Evolutionary conservation across 2,113 vertebrate genomes (phyloP), one percentile per base, ranked within the genome.

Genomic region (Sylvia atricapilla): DNA sequence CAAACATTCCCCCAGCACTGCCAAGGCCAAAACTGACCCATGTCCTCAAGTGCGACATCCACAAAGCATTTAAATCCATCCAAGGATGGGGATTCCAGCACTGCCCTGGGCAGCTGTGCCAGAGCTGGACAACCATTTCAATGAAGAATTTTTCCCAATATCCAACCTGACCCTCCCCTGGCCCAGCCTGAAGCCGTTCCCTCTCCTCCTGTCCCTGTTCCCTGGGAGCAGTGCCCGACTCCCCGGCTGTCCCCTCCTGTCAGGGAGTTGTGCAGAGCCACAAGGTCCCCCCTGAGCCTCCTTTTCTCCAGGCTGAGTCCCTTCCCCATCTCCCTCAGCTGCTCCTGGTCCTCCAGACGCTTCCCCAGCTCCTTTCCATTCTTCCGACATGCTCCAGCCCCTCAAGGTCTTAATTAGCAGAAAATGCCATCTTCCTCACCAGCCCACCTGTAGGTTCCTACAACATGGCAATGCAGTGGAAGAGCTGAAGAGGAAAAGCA

Each of bases 141-240:
- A 2, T 13, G 30, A 31, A 6, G n/a, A 16, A 21, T 25, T 52
- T 11, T 46, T 4, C 19, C 14, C 11, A 4, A 16, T 28, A 46
- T 18, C 21, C 43, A 27, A 1, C 0, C 1, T n/a, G 1, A 30
- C 0, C 5, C 24, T 63, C 1, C 15, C 10, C 24, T 30, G 16
- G 44, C 16, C 1, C 27, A 52, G 0, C 28, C 2, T 82, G 60
- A 75, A 28, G 52, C 53, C 0, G 0, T 39, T 67, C 7, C 46
- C 23, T 67, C 60, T 67, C 6, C 5, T 74, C 60, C 60, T 44
- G 39, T 67, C 60, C 52, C 19, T 73, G 37, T 30, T 39, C 60
- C 37, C 46, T 20, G 52, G 12, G 18, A 33, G 37, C 52, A 74
- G 8, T 66, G 33, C 33, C 52, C 6, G 3, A 33, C 12, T 5